A percentile compares a stretch with the other conserved stretches of the same genome.
phyloP scores from a whole-genome alignment of 2,888 invertebrate species.

The Leptopilina syphax region DNA sequence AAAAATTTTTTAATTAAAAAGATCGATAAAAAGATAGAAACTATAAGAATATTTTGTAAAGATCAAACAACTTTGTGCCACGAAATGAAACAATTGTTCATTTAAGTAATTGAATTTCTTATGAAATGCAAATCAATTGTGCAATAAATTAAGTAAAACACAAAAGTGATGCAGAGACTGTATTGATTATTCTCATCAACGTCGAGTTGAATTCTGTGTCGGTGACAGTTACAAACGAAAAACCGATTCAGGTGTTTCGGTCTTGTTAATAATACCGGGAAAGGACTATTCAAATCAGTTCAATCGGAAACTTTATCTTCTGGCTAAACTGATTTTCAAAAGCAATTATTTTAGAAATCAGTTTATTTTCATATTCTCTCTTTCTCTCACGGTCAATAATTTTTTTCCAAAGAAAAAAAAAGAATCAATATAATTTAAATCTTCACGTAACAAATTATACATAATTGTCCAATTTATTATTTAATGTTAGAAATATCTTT shows the following conservation, averaged over 20 bases:
- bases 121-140: background rate
- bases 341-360: constrained; percentile 5
- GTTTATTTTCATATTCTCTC: background rate
- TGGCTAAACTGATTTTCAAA: constrained; percentile 8
- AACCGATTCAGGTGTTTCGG: constrained; percentile 3
- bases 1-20: background rate
- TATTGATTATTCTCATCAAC: constrained; percentile 16
- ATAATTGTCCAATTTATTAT: too few relatives aligned
- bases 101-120: background rate
- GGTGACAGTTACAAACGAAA: background rate
- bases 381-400: too few relatives aligned
- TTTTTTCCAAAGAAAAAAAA: too few relatives aligned
- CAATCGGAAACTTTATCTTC: constrained; percentile 14
- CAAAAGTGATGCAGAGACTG: constrained; percentile 1
- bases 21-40: background rate
- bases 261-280: background rate
- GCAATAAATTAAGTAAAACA: constrained; percentile 9
- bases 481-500: background rate
- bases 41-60: background rate
- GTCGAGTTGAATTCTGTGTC: background rate
- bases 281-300: constrained; percentile 9
- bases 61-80: background rate
- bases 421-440: too few relatives aligned
- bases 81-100: background rate
- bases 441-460: too few relatives aligned